phyloP scores from a whole-genome alignment of 37 sponge, comb jelly and placozoan genomes.

The Cladorhizidae sp. region DNA sequence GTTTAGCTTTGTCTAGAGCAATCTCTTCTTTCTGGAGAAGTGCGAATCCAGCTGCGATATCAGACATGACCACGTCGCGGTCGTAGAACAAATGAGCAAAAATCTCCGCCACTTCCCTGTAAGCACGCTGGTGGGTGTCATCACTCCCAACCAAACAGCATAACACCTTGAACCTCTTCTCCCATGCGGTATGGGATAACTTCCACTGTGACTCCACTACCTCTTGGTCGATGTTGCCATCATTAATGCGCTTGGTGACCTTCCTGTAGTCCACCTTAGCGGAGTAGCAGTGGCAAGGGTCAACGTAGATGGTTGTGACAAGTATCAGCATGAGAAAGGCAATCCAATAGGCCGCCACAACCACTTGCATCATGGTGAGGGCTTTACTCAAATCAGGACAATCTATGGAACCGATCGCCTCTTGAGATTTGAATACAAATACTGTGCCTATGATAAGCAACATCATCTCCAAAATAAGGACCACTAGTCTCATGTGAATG shows the following conservation, averaged over 20 bases:
- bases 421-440: conserved; percentile 40
- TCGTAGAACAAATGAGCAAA: conserved; percentile 77
- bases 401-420: neutral
- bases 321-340: conserved; percentile 34
- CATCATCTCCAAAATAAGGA: conserved; percentile 49
- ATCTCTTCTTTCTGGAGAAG: conserved; percentile 80
- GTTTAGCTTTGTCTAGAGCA: conserved; percentile 2
- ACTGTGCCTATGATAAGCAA: conserved; percentile 53
- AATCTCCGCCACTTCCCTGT: conserved; percentile 70
- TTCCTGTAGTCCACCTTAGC: conserved; percentile 31
- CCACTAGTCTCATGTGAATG: conserved; percentile 49
- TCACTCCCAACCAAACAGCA: conserved; percentile 55
- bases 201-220: conserved; percentile 29
- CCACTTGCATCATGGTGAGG: conserved; percentile 11
- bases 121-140: conserved; percentile 67
- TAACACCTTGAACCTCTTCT: conserved; percentile 48
- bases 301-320: conserved; percentile 59
- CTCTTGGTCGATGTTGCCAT: conserved; percentile 1
- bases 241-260: neutral
- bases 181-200: conserved; percentile 50
- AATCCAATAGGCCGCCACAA: conserved; percentile 56
- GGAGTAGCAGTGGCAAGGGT: conserved; percentile 77
- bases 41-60: conserved; percentile 82
- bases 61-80: conserved; percentile 77
- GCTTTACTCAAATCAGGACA: conserved; percentile 43